Base-by-base conservation (phyloP, 2,797 vertebrate species). In the Oryzias dopingdopingensis region DNA sequence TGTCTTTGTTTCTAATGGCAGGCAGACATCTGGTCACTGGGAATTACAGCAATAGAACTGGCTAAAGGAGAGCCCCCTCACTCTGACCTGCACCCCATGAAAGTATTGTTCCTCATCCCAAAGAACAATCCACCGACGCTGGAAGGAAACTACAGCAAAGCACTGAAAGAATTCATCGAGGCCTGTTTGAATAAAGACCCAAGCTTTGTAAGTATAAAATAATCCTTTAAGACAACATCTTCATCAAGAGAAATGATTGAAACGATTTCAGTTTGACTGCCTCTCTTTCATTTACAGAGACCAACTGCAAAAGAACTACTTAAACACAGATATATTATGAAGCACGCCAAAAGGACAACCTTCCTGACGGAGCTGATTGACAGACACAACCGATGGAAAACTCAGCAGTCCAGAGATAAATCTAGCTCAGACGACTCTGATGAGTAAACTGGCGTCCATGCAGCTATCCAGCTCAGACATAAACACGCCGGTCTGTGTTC, bases 11-110 rank as follows among this genome's bases (percentile, higher is more conserved):
- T 66, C 76, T 86, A 37, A 37, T 12, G 32, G 42, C 92, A 99
- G 97, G 97, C 97, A 56, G 97, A 99, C 83, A 97, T 99, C 88
- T 99, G 97, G 97, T 99, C 97, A 1, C 80, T 99, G 78, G 97
- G 97, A 64, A 99, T 99, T 81, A 99, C 97, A 0, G 96, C 96
- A 1, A 99, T 99, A 69, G 97, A 99, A 65, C 90, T 99, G 66
- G 96, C 97, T 0, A 98, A 95, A 88, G 97, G 97, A 68, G 96
- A 99, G 66, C 97, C 97, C 0, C 97, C 97, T 1, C 96, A 98
- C 81, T 98, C 97, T 0, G 96, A 98, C 62, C 89, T 99, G 5
- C 97, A 99, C 82, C 97, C 97, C 12, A 98, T 99, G 97, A 98
- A 98, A 85, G 97, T 98, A 48, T 88, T 99, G 57, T 99, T 99